These are phyloP conservation scores for Capitella teleta DNA, from an alignment of 1,140 invertebrate species.

Conservation along the genomic window DNA sequence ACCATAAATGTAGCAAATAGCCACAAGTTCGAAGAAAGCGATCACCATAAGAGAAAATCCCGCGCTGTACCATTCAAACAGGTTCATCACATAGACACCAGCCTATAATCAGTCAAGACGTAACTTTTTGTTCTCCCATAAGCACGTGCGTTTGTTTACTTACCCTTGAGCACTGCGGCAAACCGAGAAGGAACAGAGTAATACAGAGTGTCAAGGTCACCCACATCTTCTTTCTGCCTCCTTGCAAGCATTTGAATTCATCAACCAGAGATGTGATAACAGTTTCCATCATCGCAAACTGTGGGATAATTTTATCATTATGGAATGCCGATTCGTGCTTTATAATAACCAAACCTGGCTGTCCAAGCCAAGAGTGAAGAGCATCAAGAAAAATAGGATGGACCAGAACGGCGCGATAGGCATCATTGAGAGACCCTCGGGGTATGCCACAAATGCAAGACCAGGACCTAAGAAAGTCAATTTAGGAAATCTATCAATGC, in stretches of 20 bases:
- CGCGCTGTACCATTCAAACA: conserved; percentile 41
- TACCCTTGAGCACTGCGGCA: conserved; percentile 10
- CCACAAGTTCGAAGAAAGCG: conserved; percentile 14
- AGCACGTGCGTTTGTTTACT: too few relatives aligned
- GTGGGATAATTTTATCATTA: too few relatives aligned
- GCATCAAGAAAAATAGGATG: conserved; percentile 92
- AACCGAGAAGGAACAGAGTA: conserved; percentile 3
- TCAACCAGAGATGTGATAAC: conserved; percentile 68
- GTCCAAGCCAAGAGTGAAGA: conserved; percentile 84
- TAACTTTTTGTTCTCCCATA: too few relatives aligned
- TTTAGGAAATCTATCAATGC: too few relatives aligned
- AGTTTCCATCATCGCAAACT: conserved; percentile 47
- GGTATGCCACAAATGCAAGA: conserved; percentile 87
- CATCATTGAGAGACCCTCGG: conserved; percentile 46
- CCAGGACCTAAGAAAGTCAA: conserved; percentile 93
- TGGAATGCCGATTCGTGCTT: too few relatives aligned
- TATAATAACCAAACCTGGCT: too few relatives aligned
- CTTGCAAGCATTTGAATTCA: neutral
- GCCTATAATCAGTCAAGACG: conserved; percentile 20
- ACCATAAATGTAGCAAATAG: conserved; percentile 21
- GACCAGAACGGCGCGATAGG: conserved; percentile 88
- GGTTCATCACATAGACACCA: conserved; percentile 38
- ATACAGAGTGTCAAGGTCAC: conserved; percentile 2
- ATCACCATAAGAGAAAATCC: conserved; percentile 19
- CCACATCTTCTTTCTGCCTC: neutral